These are phyloP conservation scores for Chamaetylas fuelleborni DNA, from an alignment of 2,113 vertebrate genomes.

Conservation along the genomic window DNA sequence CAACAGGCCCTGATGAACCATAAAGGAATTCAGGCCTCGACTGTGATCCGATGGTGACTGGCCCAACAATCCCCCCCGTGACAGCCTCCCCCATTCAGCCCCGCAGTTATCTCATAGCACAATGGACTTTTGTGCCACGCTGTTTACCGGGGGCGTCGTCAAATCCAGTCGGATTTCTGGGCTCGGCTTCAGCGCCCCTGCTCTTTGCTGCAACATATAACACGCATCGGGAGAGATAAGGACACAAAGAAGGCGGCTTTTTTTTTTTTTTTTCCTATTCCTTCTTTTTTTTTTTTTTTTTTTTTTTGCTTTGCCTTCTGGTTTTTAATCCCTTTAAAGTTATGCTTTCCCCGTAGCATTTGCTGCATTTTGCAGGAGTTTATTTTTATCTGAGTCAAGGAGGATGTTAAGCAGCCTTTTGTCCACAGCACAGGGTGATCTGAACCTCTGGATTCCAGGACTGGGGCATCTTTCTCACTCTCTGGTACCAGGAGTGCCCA, in stretches of 20 bases:
- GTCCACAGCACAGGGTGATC: neutral
- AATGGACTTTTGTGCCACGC: slow-evolving; percentile 81
- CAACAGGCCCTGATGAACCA: slow-evolving; percentile 98
- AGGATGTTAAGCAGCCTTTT: slow-evolving; percentile 29
- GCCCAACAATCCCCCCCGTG: slow-evolving; percentile 81
- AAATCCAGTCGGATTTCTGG: slow-evolving; percentile 77
- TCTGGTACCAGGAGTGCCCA: neutral
- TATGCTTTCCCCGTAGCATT: neutral
- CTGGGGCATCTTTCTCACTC: neutral
- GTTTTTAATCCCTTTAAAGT: neutral
- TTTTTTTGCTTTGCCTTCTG: neutral
- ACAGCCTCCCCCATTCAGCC: slow-evolving; percentile 81
- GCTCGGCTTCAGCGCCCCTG: slow-evolving; percentile 68
- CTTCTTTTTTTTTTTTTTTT: too few relatives aligned
- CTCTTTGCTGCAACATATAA: slow-evolving; percentile 61
- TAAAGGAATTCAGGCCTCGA: slow-evolving; percentile 90
- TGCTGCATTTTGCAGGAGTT: neutral
- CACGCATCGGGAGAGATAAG: slow-evolving; percentile 61
- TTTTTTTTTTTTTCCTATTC: neutral
- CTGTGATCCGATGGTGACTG: slow-evolving; percentile 84
- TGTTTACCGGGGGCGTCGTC: slow-evolving; percentile 77
- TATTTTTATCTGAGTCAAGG: neutral
- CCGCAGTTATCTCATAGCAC: slow-evolving; percentile 77
- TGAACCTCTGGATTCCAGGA: neutral
- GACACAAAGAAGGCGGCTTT: slow-evolving; percentile 54